Evolutionary conservation across 2,888 invertebrate genomes (phyloP).

Genomic region (Melanargia galathea): DNA sequence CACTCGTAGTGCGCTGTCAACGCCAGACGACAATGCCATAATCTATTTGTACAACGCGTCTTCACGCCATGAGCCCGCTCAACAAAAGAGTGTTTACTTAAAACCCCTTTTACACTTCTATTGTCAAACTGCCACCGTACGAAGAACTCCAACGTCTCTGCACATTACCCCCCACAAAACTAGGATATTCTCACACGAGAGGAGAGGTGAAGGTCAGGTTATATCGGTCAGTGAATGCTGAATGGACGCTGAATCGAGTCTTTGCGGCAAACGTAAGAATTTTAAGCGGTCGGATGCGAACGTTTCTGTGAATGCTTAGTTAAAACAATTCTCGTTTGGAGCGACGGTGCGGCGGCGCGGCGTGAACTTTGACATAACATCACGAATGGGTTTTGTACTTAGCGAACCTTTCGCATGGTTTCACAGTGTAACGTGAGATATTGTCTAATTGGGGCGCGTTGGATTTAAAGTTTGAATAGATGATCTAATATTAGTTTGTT

Average conservation of each 20-base stretch:
- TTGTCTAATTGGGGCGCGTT: background rate
- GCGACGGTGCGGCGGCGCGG: slow-evolving; percentile 17
- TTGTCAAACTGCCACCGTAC: slow-evolving; percentile 61
- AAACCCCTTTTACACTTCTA: slow-evolving; percentile 79
- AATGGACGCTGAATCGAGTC: slow-evolving; percentile 68
- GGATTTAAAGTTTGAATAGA: background rate
- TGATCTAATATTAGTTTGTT: too few relatives aligned
- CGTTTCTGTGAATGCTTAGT: slow-evolving; percentile 42
- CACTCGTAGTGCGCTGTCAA: slow-evolving; percentile 37
- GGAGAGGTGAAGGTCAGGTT: slow-evolving; percentile 46
- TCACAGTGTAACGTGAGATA: slow-evolving; percentile 23
- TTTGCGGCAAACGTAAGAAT: slow-evolving; percentile 60
- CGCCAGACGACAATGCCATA: slow-evolving; percentile 64
- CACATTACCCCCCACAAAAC: slow-evolving; percentile 43
- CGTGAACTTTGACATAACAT: slow-evolving; percentile 30
- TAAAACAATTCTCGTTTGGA: slow-evolving; percentile 37
- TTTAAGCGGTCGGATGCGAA: slow-evolving; percentile 53
- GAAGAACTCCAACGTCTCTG: slow-evolving; percentile 49
- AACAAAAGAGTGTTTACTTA: slow-evolving; percentile 80
- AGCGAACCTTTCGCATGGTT: slow-evolving; percentile 25
- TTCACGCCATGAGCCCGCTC: slow-evolving; percentile 62
- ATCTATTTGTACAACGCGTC: slow-evolving; percentile 76
- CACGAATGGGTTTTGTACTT: slow-evolving; percentile 12
- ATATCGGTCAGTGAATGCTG: slow-evolving; percentile 52
- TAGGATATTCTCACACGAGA: slow-evolving; percentile 28